Evolutionary conservation across 2,888 invertebrate species (phyloP).

Genomic region (Frankliniella fusca): DNA sequence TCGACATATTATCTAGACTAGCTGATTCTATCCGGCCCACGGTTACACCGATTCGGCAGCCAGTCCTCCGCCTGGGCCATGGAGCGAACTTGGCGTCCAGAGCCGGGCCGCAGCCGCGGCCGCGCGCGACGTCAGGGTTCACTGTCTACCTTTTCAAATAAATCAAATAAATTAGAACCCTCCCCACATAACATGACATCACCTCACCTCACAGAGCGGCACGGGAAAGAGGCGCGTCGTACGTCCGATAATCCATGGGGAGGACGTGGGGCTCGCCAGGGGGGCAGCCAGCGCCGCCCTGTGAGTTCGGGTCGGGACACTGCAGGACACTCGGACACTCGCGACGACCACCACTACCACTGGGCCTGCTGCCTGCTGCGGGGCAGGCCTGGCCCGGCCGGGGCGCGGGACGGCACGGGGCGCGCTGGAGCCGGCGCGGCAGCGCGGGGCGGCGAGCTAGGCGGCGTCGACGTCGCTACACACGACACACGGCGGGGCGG

Average conservation of each 20-base stretch:
- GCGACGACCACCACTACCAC: not conserved
- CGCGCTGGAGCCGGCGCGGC: not conserved
- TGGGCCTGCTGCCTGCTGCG: not conserved
- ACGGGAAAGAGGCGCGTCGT: not conserved
- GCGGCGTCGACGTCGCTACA: not conserved
- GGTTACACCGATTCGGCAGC: not conserved
- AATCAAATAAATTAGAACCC: too few relatives aligned
- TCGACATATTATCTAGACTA: too few relatives aligned
- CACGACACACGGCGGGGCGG: not conserved
- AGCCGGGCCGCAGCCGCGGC: not conserved
- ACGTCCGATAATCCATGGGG: not conserved
- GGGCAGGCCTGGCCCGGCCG: not conserved
- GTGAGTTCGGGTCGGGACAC: not conserved
- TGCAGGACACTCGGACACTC: not conserved
- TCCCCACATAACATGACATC: not conserved
- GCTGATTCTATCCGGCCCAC: too few relatives aligned
- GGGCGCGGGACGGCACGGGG: not conserved
- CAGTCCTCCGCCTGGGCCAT: not conserved
- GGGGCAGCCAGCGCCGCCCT: not conserved
- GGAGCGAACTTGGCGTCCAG: not conserved
- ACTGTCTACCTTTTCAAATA: too few relatives aligned
- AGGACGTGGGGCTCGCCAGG: not conserved
- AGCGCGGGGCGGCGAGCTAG: not conserved
- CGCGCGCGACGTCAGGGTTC: too few relatives aligned
- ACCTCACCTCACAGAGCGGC: not conserved